Conservation (phyloP, 2,888 invertebrate genomes). For the Coelinius sp. region DNA sequence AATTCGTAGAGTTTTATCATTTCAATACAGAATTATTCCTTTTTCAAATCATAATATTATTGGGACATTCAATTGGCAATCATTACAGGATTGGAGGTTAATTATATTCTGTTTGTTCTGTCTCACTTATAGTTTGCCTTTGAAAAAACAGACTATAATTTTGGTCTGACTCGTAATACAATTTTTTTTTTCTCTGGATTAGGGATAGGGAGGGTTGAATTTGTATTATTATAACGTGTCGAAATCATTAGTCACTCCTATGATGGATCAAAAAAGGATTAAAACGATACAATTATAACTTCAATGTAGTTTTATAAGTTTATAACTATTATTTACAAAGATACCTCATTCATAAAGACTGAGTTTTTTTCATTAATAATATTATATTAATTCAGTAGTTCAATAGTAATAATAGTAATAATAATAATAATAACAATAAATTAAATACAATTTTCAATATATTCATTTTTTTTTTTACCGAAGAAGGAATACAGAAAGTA, state of each 20-base stretch:
- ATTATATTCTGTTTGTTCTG: not conserved
- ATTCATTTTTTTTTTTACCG: slow-evolving; percentile 48
- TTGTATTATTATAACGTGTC: slow-evolving; percentile 1
- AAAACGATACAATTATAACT: slow-evolving; percentile 19
- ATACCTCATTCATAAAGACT: slow-evolving; percentile 63
- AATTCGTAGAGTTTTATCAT: no score
- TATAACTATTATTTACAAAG: slow-evolving; percentile 67
- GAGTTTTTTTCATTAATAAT: slow-evolving; percentile 51
- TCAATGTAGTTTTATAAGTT: slow-evolving; percentile 15
- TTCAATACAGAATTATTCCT: not conserved
- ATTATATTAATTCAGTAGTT: slow-evolving; percentile 41
- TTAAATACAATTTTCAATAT: slow-evolving; percentile 61
- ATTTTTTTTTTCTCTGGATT: no score
- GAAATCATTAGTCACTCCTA: not conserved
- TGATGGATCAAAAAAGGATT: slow-evolving; percentile 7
- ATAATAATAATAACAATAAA: slow-evolving; percentile 60
- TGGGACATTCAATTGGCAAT: not conserved
- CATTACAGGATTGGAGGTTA: not conserved
- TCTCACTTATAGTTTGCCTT: not conserved
- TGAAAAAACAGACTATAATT: slow-evolving; percentile 15
- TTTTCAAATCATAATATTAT: not conserved
- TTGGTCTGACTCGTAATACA: not conserved
- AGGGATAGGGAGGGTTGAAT: not conserved
- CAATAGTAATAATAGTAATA: slow-evolving; percentile 20
- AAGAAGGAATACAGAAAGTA: slow-evolving; percentile 47